These are phyloP conservation scores for Molossus alvarezi DNA, from an alignment of 2,797 vertebrate genomes.

Conservation along the genomic window DNA sequence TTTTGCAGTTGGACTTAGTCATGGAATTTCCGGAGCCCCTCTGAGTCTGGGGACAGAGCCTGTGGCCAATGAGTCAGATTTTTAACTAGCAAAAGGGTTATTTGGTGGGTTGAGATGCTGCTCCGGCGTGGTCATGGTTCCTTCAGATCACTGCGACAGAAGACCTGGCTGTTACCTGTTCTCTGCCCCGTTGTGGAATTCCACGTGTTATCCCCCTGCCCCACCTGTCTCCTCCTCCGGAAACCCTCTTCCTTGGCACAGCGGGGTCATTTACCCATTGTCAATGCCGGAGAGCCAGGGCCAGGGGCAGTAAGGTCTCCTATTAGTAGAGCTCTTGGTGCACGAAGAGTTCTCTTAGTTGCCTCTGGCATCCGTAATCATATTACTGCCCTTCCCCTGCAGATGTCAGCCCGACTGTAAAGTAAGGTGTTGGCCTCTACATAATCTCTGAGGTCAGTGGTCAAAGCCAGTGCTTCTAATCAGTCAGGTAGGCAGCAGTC, in stretches of 20 bases:
- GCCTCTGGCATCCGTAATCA: not conserved
- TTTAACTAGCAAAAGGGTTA: not conserved
- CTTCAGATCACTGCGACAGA: not conserved
- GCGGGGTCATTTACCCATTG: not conserved
- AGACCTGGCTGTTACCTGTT: not conserved
- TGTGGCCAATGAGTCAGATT: constrained; percentile 61
- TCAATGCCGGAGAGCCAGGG: not conserved
- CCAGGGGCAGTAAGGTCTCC: not conserved
- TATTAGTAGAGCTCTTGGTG: not conserved
- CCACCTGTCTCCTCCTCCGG: not conserved
- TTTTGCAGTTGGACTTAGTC: constrained; percentile 66
- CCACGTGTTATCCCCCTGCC: not conserved
- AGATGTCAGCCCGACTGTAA: not conserved
- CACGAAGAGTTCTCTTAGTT: not conserved
- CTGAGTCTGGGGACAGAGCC: constrained; percentile 6
- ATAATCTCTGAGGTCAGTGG: not conserved
- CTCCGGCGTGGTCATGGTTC: not conserved
- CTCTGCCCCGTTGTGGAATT: not conserved
- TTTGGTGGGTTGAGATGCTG: constrained; percentile 6
- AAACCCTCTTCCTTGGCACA: not conserved
- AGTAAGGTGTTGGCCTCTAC: not conserved
- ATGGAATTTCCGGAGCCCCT: constrained; percentile 66
- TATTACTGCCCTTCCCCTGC: not conserved
- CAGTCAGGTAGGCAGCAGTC: not conserved
- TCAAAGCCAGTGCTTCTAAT: not conserved